Evolutionary conservation across 2,797 vertebrate species (phyloP).

Genomic region (Rhinella marina): DNA sequence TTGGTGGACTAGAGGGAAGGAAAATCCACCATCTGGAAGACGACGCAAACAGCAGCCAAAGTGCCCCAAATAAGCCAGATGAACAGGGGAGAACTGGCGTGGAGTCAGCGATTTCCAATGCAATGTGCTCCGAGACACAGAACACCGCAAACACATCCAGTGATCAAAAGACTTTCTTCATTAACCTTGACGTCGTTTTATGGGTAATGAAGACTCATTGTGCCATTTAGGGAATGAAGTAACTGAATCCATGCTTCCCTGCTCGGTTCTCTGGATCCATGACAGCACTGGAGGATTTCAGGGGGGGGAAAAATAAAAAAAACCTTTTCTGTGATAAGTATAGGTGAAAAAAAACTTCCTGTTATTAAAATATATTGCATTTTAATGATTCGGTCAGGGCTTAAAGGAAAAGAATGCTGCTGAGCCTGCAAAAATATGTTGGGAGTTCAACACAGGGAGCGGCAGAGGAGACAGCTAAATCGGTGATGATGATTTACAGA

Average conservation of each 20-base stretch:
- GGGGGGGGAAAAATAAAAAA: not conserved
- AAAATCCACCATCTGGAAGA: constrained; percentile 37
- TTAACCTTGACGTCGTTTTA: constrained; percentile 5
- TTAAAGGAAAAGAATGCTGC: not conserved
- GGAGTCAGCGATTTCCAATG: not conserved
- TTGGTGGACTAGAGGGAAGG: not conserved
- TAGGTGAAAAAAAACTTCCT: constrained; percentile 11
- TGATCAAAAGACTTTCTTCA: constrained; percentile 29
- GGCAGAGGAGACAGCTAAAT: not conserved
- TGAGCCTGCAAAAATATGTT: not conserved
- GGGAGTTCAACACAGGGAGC: not conserved
- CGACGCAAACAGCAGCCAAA: constrained; percentile 30
- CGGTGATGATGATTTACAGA: constrained; percentile 7
- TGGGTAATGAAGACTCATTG: constrained; percentile 9
- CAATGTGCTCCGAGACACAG: not conserved
- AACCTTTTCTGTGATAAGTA: not conserved
- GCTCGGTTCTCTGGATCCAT: not conserved
- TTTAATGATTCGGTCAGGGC: not conserved
- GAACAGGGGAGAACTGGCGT: constrained; percentile 12
- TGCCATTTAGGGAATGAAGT: constrained; percentile 1
- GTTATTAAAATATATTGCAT: not conserved
- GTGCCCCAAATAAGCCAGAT: constrained; percentile 36
- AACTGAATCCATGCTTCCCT: constrained; percentile 14
- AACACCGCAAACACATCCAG: not conserved
- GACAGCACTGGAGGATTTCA: not conserved